Base-by-base conservation (phyloP, 2,113 vertebrate genomes). In the Scomber colias region DNA sequence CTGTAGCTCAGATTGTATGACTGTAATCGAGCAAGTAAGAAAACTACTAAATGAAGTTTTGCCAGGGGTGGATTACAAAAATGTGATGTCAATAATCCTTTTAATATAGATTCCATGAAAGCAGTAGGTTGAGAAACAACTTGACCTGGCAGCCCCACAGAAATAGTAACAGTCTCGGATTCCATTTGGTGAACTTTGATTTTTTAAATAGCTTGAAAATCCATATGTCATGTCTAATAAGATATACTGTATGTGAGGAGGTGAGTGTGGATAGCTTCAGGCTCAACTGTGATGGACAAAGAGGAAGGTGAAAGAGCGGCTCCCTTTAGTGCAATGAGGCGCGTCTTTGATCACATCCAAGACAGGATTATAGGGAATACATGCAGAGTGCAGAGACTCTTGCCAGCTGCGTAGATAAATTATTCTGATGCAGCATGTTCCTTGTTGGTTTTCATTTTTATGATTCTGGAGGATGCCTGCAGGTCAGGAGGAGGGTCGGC, bases 301-400 rank as follows among this genome's bases (percentile, higher is more conserved):
- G 53, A 30, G 5, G 5, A 74, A 56, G n/a, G 11, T 0, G 19
- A 64, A 44, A 15, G 68, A 59, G 63, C 45, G 11, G 19, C 44
- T 27, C 60, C 27, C 14, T 46, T n/a, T 30, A 11, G 31, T 46
- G 79, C 64, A 19, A 7, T 49, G 55, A 65, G 44, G 0, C 66
- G 30, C n/a, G 63, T 75, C 53, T 65, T 51, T 69, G 64, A 84
- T 60, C 31, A n/a, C 48, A 48, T 65, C 66, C 44, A 53, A 71
- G 63, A 77, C 61, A 46, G n/a, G 60, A 66, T 65, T 79, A 57
- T 4, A 46, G 11, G 35, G 44, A 59, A 73, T 11, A 53, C 11
- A 24, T 53, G 27, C 50, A n/a, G 21, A 40, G 15, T 16, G 21
- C 12, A 14, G 40, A 19, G 44, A 5, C 30, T 76, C 27, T 63